Conservation (phyloP, 1,140 invertebrate genomes). For the Pogonomyrmex californicus region DNA sequence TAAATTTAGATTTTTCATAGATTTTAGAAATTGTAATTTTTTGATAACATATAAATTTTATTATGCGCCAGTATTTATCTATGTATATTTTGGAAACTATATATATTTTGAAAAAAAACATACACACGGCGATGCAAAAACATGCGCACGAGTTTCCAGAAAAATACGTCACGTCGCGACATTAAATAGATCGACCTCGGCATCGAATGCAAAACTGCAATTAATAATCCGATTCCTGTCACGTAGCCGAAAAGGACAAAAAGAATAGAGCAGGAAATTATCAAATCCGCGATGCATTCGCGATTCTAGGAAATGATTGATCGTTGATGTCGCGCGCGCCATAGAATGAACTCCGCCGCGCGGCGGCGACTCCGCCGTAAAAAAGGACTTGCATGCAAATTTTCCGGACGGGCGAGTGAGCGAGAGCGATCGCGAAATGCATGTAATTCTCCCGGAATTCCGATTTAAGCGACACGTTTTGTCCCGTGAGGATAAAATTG, state of each 20-base stretch:
- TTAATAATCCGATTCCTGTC: slow-evolving; percentile 60
- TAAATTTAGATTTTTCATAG: not conserved
- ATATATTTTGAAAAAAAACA: not conserved
- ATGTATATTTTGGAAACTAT: not conserved
- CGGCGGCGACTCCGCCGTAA: slow-evolving; percentile 30
- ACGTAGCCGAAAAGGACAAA: slow-evolving; percentile 52
- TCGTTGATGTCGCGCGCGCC: slow-evolving; percentile 43
- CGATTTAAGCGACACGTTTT: slow-evolving; percentile 58
- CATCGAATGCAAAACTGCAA: slow-evolving; percentile 57
- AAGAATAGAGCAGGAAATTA: slow-evolving; percentile 58
- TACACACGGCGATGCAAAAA: not conserved
- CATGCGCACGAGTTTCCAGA: slow-evolving; percentile 5
- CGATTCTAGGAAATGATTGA: slow-evolving; percentile 62
- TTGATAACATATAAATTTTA: not conserved
- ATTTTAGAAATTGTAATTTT: not conserved
- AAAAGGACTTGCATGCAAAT: slow-evolving; percentile 59
- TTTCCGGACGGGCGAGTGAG: slow-evolving; percentile 32
- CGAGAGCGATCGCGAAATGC: slow-evolving; percentile 52
- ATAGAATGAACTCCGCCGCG: slow-evolving; percentile 25
- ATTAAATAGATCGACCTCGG: slow-evolving; percentile 25
- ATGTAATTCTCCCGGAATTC: slow-evolving; percentile 56
- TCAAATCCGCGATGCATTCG: slow-evolving; percentile 61
- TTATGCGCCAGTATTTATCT: not conserved
- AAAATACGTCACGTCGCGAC: slow-evolving; percentile 24
- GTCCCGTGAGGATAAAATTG: slow-evolving; percentile 27